Percentiles rank a stretch among this genome's conserved stretches.
These are phyloP conservation scores for Catostomus latipinnis DNA, from an alignment of 2,797 vertebrate genomes.

Conservation along the genomic window DNA sequence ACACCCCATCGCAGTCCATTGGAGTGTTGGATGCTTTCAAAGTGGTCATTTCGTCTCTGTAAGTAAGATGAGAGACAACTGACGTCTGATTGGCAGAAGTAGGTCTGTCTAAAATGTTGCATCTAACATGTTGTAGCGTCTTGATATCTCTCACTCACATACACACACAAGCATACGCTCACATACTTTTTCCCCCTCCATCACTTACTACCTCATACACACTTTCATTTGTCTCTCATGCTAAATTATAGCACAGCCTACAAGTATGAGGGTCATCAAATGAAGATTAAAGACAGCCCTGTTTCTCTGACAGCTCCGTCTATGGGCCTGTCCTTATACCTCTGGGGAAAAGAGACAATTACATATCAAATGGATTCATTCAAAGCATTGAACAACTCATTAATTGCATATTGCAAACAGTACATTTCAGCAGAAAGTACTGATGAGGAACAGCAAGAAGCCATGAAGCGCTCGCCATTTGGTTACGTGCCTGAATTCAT, in stretches of 20 bases:
- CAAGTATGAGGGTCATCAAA: conserved; percentile 73
- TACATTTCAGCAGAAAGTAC: conserved; percentile 81
- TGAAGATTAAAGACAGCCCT: conserved; percentile 78
- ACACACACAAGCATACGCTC: background rate
- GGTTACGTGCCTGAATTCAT: conserved; percentile 57
- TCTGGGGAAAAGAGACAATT: conserved; percentile 79
- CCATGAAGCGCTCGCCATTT: conserved; percentile 54
- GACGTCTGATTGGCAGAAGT: conserved; percentile 63
- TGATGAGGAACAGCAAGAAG: conserved; percentile 78
- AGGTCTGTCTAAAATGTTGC: conserved; percentile 60
- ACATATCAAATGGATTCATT: conserved; percentile 80
- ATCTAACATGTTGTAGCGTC: conserved; percentile 1
- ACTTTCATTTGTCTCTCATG: conserved; percentile 53
- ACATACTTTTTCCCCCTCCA: background rate
- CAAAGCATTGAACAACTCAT: conserved; percentile 83
- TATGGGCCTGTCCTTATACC: conserved; percentile 59
- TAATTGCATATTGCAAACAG: conserved; percentile 83
- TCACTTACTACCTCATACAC: conserved; percentile 49
- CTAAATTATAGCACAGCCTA: conserved; percentile 60
- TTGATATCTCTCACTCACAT: background rate
- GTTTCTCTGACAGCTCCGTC: conserved; percentile 68
- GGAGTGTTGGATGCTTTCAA: conserved; percentile 50
- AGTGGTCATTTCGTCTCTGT: conserved; percentile 45
- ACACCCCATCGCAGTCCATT: conserved; percentile 9
- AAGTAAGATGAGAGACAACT: conserved; percentile 44